Conservation (phyloP, 2,113 vertebrate species). For the Lanius collurio region DNA sequence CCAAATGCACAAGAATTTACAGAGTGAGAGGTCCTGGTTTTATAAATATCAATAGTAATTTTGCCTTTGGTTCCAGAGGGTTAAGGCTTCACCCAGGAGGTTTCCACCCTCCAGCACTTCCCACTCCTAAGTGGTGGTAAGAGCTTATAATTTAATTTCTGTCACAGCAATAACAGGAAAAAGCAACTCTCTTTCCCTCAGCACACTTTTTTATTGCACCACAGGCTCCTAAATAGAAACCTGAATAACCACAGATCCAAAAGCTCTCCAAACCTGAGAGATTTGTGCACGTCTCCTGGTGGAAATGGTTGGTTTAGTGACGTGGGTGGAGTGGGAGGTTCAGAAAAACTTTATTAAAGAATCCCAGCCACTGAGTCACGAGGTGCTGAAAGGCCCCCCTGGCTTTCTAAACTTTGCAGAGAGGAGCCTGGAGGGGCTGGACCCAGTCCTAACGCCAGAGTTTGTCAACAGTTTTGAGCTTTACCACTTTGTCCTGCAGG, state of each 20-base stretch:
- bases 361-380: neutral
- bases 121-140: neutral
- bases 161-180: neutral
- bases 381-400: neutral
- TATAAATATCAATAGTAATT: neutral
- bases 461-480: neutral
- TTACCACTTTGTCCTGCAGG: neutral
- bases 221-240: neutral
- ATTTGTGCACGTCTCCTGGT: neutral
- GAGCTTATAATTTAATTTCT: slow-evolving; percentile 36
- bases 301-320: neutral
- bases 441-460: neutral
- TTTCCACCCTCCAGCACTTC: neutral
- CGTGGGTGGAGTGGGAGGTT: neutral
- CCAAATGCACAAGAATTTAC: neutral
- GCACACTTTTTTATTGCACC: neutral
- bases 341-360: neutral
- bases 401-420: neutral
- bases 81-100: neutral
- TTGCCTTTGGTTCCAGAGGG: neutral
- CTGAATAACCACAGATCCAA: neutral
- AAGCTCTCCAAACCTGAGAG: neutral
- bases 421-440: neutral
- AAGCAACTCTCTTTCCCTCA: neutral
- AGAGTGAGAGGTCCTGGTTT: neutral